phyloP scores from a whole-genome alignment of 2,113 vertebrate genomes.

The Capra hircus region DNA sequence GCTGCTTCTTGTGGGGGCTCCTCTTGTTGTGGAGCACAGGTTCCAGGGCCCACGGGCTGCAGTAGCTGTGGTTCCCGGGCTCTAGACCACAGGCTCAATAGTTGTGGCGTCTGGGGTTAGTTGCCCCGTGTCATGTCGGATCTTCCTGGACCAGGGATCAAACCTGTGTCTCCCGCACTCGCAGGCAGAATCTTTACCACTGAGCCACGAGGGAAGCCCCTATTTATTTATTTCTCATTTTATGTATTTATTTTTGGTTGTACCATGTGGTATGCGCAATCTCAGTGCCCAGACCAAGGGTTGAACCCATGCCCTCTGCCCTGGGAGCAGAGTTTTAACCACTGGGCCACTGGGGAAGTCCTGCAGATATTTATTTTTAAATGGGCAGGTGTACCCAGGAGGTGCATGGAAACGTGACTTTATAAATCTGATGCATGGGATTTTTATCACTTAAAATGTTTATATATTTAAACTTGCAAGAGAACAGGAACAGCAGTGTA shows the following conservation, averaged over 20 bases:
- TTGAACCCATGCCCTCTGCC: neutral
- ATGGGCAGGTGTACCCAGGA: neutral
- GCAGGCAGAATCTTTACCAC: neutral
- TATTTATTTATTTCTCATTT: neutral
- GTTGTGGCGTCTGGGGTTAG: neutral
- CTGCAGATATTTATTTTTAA: neutral
- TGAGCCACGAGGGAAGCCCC: neutral
- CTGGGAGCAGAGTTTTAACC: neutral
- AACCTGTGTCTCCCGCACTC: neutral
- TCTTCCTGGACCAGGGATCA: neutral
- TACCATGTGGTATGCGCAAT: neutral
- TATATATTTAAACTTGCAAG: neutral
- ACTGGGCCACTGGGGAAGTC: neutral
- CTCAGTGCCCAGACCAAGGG: neutral
- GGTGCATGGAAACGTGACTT: neutral
- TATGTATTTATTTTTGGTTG: neutral
- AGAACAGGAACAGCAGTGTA: neutral
- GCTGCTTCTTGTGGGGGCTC: neutral
- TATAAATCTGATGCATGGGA: neutral
- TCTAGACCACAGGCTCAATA: neutral
- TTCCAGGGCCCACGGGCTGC: neutral
- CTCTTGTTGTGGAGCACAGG: neutral
- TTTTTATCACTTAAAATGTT: neutral
- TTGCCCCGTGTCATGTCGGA: neutral
- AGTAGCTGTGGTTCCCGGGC: accelerated